These are phyloP conservation scores for Urosaurus nigricauda DNA, from an alignment of 2,797 vertebrate genomes.

Conservation along the genomic window DNA sequence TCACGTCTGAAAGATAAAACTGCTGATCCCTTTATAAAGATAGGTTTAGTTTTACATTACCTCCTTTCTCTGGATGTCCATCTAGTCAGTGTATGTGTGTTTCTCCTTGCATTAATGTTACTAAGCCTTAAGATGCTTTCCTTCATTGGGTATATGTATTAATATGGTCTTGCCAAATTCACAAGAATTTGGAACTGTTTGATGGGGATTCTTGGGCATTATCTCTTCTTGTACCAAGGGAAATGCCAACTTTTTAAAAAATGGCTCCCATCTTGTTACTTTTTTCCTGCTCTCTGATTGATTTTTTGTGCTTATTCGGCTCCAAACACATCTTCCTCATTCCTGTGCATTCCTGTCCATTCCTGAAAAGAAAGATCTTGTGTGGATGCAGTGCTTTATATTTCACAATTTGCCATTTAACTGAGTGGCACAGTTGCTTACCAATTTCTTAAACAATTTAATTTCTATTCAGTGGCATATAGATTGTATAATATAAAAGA, in stretches of 20 bases:
- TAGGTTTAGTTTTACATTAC: no score
- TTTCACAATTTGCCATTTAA: not conserved
- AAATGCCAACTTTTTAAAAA: not conserved
- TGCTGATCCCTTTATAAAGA: no score
- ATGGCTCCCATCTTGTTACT: not conserved
- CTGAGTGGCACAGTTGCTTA: not conserved
- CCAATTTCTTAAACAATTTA: not conserved
- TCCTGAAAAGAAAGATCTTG: not conserved
- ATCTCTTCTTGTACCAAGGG: not conserved
- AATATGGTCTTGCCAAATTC: not conserved
- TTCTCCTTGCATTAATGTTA: not conserved
- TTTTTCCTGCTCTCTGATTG: not conserved
- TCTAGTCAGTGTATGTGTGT: no score
- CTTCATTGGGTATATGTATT: no score
- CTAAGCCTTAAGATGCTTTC: not conserved
- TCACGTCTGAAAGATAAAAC: no score
- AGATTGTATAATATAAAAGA: not conserved
- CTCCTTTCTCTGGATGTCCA: no score
- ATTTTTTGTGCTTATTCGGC: not conserved
- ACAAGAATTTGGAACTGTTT: not conserved
- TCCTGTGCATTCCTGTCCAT: not conserved
- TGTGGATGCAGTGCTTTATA: not conserved
- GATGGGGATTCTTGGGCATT: not conserved
- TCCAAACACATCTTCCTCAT: not conserved
- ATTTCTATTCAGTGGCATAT: constrained; percentile 10